These are phyloP conservation scores for Caenorhabditis parvicauda DNA, from an alignment of 2,888 invertebrate genomes.

Conservation along the genomic window DNA sequence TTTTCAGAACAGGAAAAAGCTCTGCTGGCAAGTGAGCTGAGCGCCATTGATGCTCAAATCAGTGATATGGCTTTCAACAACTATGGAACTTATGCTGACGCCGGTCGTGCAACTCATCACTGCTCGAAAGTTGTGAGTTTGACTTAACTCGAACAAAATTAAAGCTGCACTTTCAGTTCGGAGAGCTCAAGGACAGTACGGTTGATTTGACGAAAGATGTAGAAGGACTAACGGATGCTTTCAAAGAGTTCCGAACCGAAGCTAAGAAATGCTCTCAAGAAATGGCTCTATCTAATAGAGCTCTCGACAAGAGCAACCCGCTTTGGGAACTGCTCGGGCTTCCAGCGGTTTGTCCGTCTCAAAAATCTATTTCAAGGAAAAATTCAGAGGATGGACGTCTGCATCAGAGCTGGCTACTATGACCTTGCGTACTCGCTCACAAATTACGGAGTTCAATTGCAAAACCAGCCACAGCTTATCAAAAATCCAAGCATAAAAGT, in stretches of 20 bases:
- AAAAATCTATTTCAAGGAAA: neutral
- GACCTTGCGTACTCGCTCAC: constrained; percentile 59
- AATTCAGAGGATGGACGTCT: constrained; percentile 58
- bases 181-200: constrained; percentile 50
- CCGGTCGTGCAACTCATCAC: constrained; percentile 58
- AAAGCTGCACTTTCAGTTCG: constrained; percentile 41
- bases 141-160: neutral
- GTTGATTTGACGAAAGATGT: constrained; percentile 40
- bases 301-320: constrained; percentile 36
- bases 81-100: constrained; percentile 60
- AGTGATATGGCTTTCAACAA: constrained; percentile 60
- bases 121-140: constrained; percentile 53
- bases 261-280: constrained; percentile 39
- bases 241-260: constrained; percentile 42
- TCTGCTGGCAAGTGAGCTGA: constrained; percentile 35
- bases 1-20: constrained; percentile 31
- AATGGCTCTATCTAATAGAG: constrained; percentile 37
- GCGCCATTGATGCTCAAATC: constrained; percentile 52
- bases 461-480: constrained; percentile 31
- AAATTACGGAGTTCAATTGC: constrained; percentile 53
- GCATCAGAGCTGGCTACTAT: constrained; percentile 58
- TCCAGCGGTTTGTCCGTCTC: constrained; percentile 31
- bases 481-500: constrained; percentile 32
- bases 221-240: constrained; percentile 36
- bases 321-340: constrained; percentile 55